Conservation (phyloP, 2,113 vertebrate species). For the Zosterops hypoxanthus region DNA sequence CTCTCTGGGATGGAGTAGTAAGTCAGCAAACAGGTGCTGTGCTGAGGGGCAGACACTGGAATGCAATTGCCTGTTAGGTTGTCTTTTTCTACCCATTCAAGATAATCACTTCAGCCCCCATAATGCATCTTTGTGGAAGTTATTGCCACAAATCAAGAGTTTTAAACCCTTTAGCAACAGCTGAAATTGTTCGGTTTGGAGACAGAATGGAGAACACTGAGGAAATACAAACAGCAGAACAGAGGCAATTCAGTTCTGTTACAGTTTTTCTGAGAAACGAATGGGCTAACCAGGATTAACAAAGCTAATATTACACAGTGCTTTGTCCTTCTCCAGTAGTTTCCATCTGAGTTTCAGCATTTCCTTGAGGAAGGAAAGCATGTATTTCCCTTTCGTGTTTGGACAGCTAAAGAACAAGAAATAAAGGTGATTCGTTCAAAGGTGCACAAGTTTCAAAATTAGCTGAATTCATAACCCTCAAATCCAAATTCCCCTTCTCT, state of each 20-base stretch:
- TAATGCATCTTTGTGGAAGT: constrained; percentile 22
- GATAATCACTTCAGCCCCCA: background rate
- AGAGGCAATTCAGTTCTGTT: background rate
- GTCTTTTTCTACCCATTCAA: background rate
- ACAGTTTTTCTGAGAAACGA: constrained; percentile 15
- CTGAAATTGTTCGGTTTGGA: constrained; percentile 3
- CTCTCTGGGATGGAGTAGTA: background rate
- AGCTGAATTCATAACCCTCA: background rate
- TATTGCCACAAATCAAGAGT: constrained; percentile 30
- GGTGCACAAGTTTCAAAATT: background rate
- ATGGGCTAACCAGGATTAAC: constrained; percentile 4
- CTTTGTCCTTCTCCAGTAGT: background rate
- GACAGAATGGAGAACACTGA: background rate
- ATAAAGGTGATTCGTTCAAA: constrained; percentile 1
- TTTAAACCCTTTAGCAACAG: constrained; percentile 22
- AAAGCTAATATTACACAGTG: background rate
- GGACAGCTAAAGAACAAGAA: background rate
- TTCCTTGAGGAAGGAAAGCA: background rate
- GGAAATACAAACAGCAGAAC: constrained; percentile 12
- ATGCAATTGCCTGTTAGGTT: background rate
- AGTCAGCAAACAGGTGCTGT: constrained; percentile 24
- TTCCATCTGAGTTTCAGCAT: background rate
- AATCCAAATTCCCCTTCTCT: background rate
- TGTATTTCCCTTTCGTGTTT: background rate
- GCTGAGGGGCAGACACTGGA: background rate